Evolutionary conservation across 2,113 vertebrate genomes (phyloP).

Genomic region (Phyllostomus hastatus): DNA sequence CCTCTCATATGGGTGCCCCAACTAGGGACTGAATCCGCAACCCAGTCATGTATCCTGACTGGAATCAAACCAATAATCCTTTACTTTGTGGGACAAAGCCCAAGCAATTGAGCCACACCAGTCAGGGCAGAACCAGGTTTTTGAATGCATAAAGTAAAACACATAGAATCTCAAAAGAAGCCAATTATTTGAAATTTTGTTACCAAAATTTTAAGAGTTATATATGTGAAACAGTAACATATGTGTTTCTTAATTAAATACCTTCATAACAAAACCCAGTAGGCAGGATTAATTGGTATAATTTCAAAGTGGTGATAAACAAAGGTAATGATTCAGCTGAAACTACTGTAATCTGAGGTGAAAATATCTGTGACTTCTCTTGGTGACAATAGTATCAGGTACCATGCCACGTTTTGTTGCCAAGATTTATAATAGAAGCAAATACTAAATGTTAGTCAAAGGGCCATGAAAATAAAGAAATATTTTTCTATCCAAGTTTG

Average conservation of each 20-base stretch:
- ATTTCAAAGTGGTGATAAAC: conserved; percentile 2
- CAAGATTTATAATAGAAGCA: background rate
- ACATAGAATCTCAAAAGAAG: conserved; percentile 3
- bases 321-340: background rate
- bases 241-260: conserved; percentile 29
- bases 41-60: background rate
- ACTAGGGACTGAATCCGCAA: background rate
- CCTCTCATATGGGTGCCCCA: background rate
- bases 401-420: background rate
- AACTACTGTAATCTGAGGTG: background rate
- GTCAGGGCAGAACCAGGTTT: background rate
- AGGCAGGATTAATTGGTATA: background rate
- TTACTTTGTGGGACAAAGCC: background rate
- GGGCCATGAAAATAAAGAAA: background rate
- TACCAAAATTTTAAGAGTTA: conserved; percentile 3
- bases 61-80: background rate
- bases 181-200: background rate
- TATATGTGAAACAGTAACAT: background rate
- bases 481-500: conserved; percentile 1
- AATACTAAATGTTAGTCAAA: background rate
- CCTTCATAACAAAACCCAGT: background rate
- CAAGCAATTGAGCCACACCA: background rate
- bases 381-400: background rate
- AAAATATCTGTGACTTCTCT: background rate
- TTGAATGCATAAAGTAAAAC: conserved; percentile 27